Evolutionary conservation across 2,888 invertebrate species (phyloP).

Genomic region (Dicranocentrus wangi): DNA sequence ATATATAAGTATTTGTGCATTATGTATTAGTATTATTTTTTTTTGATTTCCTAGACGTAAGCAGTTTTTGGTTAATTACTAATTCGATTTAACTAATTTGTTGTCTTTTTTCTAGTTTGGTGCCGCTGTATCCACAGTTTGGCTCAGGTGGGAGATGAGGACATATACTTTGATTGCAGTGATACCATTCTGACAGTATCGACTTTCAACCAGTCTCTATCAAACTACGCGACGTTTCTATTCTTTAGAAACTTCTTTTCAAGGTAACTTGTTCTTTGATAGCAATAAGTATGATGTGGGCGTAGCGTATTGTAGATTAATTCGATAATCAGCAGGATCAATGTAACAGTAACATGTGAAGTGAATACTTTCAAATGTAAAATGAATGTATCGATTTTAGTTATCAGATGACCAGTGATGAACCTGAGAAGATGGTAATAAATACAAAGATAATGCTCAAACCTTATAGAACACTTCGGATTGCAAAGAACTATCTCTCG

Average conservation of each 20-base stretch:
- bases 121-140: slow-evolving; percentile 65
- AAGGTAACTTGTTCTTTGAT: slow-evolving; percentile 29
- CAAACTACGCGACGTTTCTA: slow-evolving; percentile 49
- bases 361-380: not conserved
- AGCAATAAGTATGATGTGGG: too few species aligned
- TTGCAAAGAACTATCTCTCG: slow-evolving; percentile 59
- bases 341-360: too few species aligned
- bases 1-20: too few species aligned
- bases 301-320: too few species aligned
- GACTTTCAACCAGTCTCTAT: slow-evolving; percentile 55
- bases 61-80: too few species aligned
- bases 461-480: slow-evolving; percentile 66
- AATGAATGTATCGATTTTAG: too few species aligned
- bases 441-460: slow-evolving; percentile 69
- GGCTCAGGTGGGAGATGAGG: slow-evolving; percentile 63
- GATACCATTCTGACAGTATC: slow-evolving; percentile 54
- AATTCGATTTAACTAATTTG: not conserved
- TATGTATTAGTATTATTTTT: too few species aligned
- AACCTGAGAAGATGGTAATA: slow-evolving; percentile 58
- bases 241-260: slow-evolving; percentile 64
- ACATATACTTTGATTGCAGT: slow-evolving; percentile 65
- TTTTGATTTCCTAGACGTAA: too few species aligned
- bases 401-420: slow-evolving; percentile 39
- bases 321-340: too few species aligned
- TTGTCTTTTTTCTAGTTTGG: slow-evolving; percentile 60